Evolutionary conservation across 2,797 vertebrate species (phyloP).

Genomic region (Tapirus indicus): DNA sequence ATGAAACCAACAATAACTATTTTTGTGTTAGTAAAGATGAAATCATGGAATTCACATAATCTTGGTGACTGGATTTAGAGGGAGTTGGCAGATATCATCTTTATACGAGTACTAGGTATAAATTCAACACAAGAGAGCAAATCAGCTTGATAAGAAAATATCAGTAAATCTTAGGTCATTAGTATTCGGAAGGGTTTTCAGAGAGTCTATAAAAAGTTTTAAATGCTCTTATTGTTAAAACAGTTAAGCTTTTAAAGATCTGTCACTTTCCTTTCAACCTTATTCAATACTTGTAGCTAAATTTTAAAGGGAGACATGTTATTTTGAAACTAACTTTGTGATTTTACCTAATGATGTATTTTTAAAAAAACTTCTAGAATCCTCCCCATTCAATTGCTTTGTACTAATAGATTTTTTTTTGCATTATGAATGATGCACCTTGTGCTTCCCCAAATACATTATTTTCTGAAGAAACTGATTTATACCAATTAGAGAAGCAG

Average conservation of each 20-base stretch:
- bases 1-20: background rate
- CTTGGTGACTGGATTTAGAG: background rate
- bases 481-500: slow-evolving; percentile 78
- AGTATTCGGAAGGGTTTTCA: background rate
- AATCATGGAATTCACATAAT: background rate
- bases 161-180: background rate
- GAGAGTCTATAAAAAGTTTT: background rate
- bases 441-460: slow-evolving; percentile 74
- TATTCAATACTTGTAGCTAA: background rate
- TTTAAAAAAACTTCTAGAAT: slow-evolving; percentile 78
- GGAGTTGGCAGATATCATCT: background rate
- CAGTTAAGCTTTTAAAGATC: background rate
- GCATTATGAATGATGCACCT: slow-evolving; percentile 63
- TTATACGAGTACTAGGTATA: background rate
- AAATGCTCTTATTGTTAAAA: background rate
- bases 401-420: slow-evolving; percentile 77
- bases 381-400: slow-evolving; percentile 75
- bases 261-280: background rate
- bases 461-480: slow-evolving; percentile 77
- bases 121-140: background rate
- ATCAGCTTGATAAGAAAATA: background rate
- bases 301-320: background rate
- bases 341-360: slow-evolving; percentile 66
- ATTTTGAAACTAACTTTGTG: slow-evolving; percentile 57
- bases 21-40: background rate